phyloP scores from a whole-genome alignment of 2,113 vertebrate species.

The Bolborhynchus lineola region DNA sequence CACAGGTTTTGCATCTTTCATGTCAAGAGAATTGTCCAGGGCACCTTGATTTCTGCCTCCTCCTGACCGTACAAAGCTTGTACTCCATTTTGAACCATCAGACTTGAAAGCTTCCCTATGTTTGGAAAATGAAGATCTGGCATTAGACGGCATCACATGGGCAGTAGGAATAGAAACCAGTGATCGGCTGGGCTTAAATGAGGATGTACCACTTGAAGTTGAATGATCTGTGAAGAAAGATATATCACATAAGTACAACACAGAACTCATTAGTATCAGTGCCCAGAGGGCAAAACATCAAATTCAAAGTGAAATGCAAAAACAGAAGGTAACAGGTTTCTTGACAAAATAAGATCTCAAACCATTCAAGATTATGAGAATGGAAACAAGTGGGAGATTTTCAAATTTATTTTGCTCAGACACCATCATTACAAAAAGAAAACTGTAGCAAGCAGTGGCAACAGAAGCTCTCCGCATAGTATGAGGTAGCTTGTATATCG shows the following conservation, averaged over 20 bases:
- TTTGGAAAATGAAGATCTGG: conserved; percentile 73
- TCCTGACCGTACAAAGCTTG: conserved; percentile 69
- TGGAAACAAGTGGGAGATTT: not conserved
- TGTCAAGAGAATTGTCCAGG: conserved; percentile 78
- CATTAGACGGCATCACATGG: conserved; percentile 85
- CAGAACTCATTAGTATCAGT: not conserved
- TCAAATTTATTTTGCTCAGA: not conserved
- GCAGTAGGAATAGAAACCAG: conserved; percentile 82
- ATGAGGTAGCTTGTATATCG: not conserved
- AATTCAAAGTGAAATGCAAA: not conserved
- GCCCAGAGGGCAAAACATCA: not conserved
- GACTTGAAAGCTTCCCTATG: conserved; percentile 69
- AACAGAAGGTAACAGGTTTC: not conserved
- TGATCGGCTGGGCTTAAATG: conserved; percentile 81
- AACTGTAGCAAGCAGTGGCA: not conserved
- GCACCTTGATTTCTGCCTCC: conserved; percentile 60
- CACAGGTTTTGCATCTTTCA: conserved; percentile 85
- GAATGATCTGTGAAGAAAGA: conserved; percentile 83
- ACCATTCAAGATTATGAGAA: not conserved
- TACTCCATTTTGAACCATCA: conserved; percentile 75
- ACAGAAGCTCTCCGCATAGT: not conserved
- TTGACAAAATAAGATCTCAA: not conserved
- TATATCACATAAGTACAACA: not conserved
- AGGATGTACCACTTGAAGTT: conserved; percentile 85
- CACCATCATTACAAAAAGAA: not conserved